Base-by-base conservation (phyloP, 2,797 vertebrate species). In the Sebastes miniatus region DNA sequence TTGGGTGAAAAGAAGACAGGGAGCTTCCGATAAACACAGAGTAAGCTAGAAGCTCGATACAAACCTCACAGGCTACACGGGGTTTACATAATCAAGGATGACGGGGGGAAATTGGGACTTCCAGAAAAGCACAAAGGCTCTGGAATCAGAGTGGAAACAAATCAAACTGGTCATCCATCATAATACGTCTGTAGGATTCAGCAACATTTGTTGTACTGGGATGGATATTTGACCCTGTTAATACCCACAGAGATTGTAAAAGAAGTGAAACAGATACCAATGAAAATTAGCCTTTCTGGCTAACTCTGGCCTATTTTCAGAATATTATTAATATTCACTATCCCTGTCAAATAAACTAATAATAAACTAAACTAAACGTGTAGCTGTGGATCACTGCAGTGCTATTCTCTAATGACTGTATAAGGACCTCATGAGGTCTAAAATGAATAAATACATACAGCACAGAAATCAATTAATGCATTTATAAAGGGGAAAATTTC, bases 41-140 rank as follows among this genome's bases (percentile, higher is more conserved):
- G 61, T 61, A 65, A 70, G 70, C 59, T 70, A 29, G 50, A 65
- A 57, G 75, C 52, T 80, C 29, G 14, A 73, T 54, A 61, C 47
- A 81, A 86, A 78, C 69, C 77, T 80, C 73, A 69, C 50, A 69
- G 79, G 61, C 65, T 68, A 75, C 73, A 52, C 22, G 25, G 34
- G 73, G 63, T 84, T 92, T 91, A 87, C 79, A 87, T 91, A 92
- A 91, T 84, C 62, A 18, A 87, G 77, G 64, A 82, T 80, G 85
- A 90, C 52, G 59, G 56, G 11, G 18, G 22, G 29, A 83, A 81
- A 91, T 62, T 56, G 73, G 79, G 69, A 73, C 70, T 87, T 79
- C 72, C 32, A 64, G 74, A 74, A 85, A 83, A 80, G 72, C 32
- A 78, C 31, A 72, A 59, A 67, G 62, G 50, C 75, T 74, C 71